Base-by-base conservation (phyloP, 2,888 invertebrate genomes). In the Nudaria mundana region DNA sequence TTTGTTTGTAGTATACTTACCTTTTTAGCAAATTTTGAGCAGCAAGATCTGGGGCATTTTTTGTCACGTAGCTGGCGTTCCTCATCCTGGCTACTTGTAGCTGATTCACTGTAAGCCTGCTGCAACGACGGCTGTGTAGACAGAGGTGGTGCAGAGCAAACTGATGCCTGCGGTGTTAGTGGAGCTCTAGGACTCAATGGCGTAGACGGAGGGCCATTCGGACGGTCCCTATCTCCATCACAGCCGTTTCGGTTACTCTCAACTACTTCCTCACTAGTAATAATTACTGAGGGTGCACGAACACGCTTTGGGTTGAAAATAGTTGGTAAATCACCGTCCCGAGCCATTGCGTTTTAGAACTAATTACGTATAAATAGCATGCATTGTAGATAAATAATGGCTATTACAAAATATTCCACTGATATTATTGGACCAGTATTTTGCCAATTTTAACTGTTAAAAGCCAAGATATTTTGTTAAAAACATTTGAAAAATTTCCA, bases 21-120 rank as follows among this genome's bases (percentile, higher is more conserved):
- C 92, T 96, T 96, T 78, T 93, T 93, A 48, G 95, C 95, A 66
- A 94, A 92, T 71, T 93, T 93, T 33, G 95, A 95, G 80, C 95
- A 96, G 73, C 95, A 93, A 22, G 94, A 93, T 54, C 93, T 91
- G 39, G 93, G 93, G 72, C 95, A 95, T 44, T 76, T 80, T 48
- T 86, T 88, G 40, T 86, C 86, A 15, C 82, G 76, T 23, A 80
- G 52, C 56, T 87, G 86, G 3, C 87, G 81, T 67, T 91, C 91
- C 61, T 92, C 92, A 66, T 91, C 91, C 65, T 92, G 92, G 65
- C 91, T 92, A 61, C 92, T 92, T 49, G 87, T 88, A 51, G 90
- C 91, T 3, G 84, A 91, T 50, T 88, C 88, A 43, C 87, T 88
- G 48, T 74, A 87, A 0, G 86, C 81, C 47, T 88, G 88, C 68